Percentiles rank a stretch among this genome's conserved stretches.
Conservation (phyloP, 2,797 vertebrate species). For the Coluber constrictor region DNA sequence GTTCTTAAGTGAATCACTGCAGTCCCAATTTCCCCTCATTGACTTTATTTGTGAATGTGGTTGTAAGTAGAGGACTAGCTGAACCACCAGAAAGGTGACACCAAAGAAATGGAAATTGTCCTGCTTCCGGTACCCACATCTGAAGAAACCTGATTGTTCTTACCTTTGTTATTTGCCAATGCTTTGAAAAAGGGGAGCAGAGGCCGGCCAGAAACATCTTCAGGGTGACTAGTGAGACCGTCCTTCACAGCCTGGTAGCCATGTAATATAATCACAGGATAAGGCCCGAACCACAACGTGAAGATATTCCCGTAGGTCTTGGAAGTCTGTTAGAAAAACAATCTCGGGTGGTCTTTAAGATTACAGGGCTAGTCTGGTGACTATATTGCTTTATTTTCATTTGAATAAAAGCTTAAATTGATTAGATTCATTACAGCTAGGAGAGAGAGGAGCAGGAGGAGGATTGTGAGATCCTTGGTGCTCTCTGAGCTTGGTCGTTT, state of each 20-base stretch:
- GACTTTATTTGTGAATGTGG: too few species aligned
- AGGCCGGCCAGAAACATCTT: slow-evolving; percentile 38
- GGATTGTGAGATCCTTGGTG: too few species aligned
- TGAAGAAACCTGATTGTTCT: background rate
- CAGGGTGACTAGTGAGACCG: slow-evolving; percentile 40
- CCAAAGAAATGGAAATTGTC: too few species aligned
- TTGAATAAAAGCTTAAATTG: too few species aligned
- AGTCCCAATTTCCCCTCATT: too few species aligned
- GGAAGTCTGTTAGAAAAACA: background rate
- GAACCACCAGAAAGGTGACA: too few species aligned
- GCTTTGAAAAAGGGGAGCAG: slow-evolving; percentile 21
- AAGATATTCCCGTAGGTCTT: slow-evolving; percentile 37
- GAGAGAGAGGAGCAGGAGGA: too few species aligned
- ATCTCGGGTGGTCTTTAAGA: background rate
- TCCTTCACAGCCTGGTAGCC: slow-evolving; percentile 40
- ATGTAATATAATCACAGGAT: slow-evolving; percentile 26
- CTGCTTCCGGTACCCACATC: too few species aligned
- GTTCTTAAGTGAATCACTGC: too few species aligned
- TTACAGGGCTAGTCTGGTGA: background rate
- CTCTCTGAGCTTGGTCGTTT: too few species aligned
- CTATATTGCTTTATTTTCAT: background rate
- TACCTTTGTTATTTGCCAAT: slow-evolving; percentile 39
- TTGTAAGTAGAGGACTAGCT: too few species aligned
- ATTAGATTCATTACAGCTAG: too few species aligned
- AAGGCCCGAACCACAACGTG: slow-evolving; percentile 42